Percentiles rank a stretch among this genome's conserved stretches.
These are phyloP conservation scores for Tapirus indicus DNA, from an alignment of 2,797 vertebrate genomes.

Conservation along the genomic window DNA sequence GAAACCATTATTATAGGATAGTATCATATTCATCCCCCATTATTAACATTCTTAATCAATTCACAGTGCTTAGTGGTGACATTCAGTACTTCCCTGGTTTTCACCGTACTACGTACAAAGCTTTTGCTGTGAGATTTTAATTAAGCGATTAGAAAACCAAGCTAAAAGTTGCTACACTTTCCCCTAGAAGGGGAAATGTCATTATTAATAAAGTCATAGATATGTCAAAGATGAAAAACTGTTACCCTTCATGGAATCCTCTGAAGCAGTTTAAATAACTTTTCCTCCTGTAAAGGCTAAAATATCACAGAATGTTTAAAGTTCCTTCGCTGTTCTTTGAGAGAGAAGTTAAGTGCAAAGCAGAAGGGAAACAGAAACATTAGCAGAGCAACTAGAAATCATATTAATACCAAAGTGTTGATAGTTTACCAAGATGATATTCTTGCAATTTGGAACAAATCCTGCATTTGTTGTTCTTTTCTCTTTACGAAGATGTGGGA, in stretches of 20 bases:
- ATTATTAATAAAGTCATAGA: slow-evolving; percentile 31
- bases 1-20: slow-evolving; percentile 39
- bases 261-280: not conserved
- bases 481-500: not conserved
- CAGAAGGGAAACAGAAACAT: slow-evolving; percentile 3
- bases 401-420: not conserved
- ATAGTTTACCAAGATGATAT: not conserved
- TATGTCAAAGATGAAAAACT: not conserved
- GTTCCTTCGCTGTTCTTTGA: not conserved
- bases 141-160: slow-evolving; percentile 49
- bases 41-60: slow-evolving; percentile 45
- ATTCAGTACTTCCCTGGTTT: not conserved
- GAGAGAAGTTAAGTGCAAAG: not conserved
- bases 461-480: not conserved
- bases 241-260: not conserved
- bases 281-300: not conserved
- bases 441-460: not conserved
- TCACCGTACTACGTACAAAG: not conserved
- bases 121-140: slow-evolving; percentile 48
- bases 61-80: not conserved
- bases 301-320: not conserved
- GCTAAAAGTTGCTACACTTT: not conserved
- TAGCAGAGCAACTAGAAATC: not conserved
- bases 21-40: not conserved
- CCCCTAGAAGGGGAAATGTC: not conserved